A percentile compares a stretch with the other conserved stretches of the same genome.
Conservation (phyloP, 2,113 vertebrate genomes). For the Donacobius atricapilla region DNA sequence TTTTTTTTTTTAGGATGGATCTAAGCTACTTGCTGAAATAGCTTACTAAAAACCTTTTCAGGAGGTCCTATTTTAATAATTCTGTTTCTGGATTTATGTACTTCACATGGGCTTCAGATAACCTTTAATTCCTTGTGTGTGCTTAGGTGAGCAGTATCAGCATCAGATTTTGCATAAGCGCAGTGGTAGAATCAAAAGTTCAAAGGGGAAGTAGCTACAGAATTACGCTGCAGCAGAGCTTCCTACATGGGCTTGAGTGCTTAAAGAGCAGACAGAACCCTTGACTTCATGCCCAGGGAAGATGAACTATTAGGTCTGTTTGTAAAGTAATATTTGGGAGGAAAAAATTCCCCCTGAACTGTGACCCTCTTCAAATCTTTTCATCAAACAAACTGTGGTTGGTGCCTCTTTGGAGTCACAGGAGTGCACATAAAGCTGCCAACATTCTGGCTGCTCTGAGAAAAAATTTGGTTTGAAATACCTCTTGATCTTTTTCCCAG, state of each 20-base stretch:
- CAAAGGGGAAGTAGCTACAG: background rate
- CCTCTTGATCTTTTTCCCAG: background rate
- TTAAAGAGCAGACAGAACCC: background rate
- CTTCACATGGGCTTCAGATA: background rate
- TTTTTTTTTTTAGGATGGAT: background rate
- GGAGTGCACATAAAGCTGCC: background rate
- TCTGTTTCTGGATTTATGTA: background rate
- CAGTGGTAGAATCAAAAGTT: background rate
- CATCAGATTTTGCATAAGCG: background rate
- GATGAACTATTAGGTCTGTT: background rate
- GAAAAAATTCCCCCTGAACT: background rate
- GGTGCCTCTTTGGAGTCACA: background rate
- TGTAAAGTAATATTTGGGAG: background rate
- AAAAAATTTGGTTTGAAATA: background rate
- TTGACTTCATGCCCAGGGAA: background rate
- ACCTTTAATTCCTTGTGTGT: background rate
- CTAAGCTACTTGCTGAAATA: background rate
- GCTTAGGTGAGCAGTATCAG: background rate
- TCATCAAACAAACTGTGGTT: background rate
- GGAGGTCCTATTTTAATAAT: background rate
- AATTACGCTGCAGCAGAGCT: background rate
- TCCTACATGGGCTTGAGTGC: background rate
- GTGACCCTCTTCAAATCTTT: background rate
- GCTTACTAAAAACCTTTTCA: background rate
- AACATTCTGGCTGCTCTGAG: background rate